A percentile compares a stretch with the other conserved stretches of the same genome.
Evolutionary conservation across 2,888 invertebrate species (phyloP).

Genomic region (Aphidius colemani): DNA sequence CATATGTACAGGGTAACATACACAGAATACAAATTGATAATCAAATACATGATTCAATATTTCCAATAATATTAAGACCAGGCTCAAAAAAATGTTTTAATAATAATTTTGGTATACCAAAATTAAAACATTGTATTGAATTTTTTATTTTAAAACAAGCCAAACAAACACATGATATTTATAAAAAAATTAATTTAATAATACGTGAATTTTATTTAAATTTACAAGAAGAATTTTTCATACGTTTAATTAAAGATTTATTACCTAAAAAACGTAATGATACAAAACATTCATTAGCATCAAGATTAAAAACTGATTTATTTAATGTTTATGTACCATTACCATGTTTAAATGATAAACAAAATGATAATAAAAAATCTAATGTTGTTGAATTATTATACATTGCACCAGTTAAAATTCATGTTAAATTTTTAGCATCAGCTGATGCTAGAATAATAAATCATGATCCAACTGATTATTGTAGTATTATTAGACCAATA

Average conservation of each 20-base stretch:
- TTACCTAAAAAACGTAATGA: constrained; percentile 42
- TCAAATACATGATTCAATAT: constrained; percentile 72
- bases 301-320: constrained; percentile 49
- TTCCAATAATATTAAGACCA: constrained; percentile 71
- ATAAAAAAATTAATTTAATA: constrained; percentile 49
- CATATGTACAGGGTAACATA: constrained; percentile 70
- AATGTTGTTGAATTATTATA: constrained; percentile 65
- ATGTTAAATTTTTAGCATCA: constrained; percentile 65
- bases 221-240: constrained; percentile 50
- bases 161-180: constrained; percentile 46
- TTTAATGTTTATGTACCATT: constrained; percentile 43
- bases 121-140: constrained; percentile 50
- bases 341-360: constrained; percentile 33
- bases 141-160: constrained; percentile 49
- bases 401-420: constrained; percentile 66
- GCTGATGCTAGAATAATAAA: constrained; percentile 43
- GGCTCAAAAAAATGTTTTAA: constrained; percentile 60
- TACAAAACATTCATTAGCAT: constrained; percentile 50
- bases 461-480: constrained; percentile 44
- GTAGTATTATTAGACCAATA: constrained; percentile 47
- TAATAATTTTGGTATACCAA: constrained; percentile 43
- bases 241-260: constrained; percentile 45
- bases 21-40: constrained; percentile 78
- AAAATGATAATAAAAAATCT: constrained; percentile 30
- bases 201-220: constrained; percentile 49